phyloP scores from a whole-genome alignment of 30 jellyfish, hydroid and myxozoan genomes.

The Sanderia malayensis region DNA sequence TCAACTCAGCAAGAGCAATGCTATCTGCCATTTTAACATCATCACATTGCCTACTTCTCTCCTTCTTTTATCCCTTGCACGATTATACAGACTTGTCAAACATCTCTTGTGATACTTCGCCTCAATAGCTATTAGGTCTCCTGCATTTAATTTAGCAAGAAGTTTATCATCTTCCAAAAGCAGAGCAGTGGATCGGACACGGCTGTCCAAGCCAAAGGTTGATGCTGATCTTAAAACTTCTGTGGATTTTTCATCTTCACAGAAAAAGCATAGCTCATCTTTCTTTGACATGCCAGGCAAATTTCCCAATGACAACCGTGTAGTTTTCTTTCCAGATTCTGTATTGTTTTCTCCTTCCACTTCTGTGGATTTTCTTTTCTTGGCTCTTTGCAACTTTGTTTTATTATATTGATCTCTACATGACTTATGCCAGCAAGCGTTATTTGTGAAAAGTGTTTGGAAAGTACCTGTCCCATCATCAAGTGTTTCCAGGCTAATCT shows the following conservation, averaged over 20 bases:
- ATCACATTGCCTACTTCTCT: slow-evolving; percentile 6
- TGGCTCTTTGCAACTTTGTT: neutral
- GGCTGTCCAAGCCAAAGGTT: slow-evolving; percentile 16
- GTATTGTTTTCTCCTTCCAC: neutral
- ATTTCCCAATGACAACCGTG: slow-evolving; percentile 28
- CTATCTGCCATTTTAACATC: slow-evolving; percentile 18
- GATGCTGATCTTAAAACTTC: slow-evolving; percentile 27
- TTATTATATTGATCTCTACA: slow-evolving; percentile 25
- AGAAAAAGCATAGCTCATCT: slow-evolving; percentile 21
- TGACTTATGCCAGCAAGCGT: slow-evolving; percentile 29
- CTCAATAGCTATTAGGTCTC: slow-evolving; percentile 25
- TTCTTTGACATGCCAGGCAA: slow-evolving; percentile 26
- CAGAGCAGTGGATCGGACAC: slow-evolving; percentile 35
- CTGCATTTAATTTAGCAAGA: slow-evolving; percentile 16
- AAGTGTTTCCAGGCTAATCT: slow-evolving; percentile 6
- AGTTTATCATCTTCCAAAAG: slow-evolving; percentile 29
- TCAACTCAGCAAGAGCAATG: slow-evolving; percentile 44
- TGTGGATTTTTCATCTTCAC: slow-evolving; percentile 6
- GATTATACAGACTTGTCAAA: slow-evolving; percentile 22
- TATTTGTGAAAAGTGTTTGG: neutral
- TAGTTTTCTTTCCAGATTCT: slow-evolving; percentile 7
- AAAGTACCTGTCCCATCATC: too few species aligned
- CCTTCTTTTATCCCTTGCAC: slow-evolving; percentile 12
- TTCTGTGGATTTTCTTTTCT: neutral
- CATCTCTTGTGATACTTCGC: slow-evolving; percentile 29